Percentiles rank a stretch among this genome's conserved stretches.
These are phyloP conservation scores for Papilio glaucus DNA, from an alignment of 1,140 invertebrate species.

Conservation along the genomic window DNA sequence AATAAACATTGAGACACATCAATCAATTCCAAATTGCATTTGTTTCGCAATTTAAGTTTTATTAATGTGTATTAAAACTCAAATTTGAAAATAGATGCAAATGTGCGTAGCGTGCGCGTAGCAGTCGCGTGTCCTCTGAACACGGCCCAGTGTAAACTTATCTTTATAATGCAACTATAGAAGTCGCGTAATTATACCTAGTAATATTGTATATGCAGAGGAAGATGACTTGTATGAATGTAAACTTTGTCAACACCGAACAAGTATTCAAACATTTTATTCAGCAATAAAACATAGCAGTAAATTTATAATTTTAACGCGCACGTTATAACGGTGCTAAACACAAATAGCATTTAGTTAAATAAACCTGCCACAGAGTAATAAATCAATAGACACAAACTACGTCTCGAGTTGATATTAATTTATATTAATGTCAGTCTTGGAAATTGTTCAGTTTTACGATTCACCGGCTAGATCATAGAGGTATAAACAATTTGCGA, in stretches of 20 bases:
- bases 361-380: constrained; percentile 1
- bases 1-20: no score
- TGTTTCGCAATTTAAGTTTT: no score
- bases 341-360: constrained; percentile 24
- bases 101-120: no score
- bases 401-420: constrained; percentile 14
- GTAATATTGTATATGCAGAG: no score
- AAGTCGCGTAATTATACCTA: no score
- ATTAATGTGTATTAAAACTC: no score
- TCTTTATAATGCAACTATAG: no score
- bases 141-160: no score
- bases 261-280: neutral
- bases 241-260: neutral
- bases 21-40: no score
- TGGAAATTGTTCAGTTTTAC: neutral
- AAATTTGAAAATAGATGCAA: no score
- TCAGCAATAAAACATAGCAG: constrained; percentile 20
- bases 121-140: no score
- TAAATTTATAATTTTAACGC: constrained; percentile 4
- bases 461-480: neutral
- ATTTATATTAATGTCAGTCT: constrained; percentile 19
- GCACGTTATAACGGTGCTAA: constrained; percentile 9
- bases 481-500: neutral
- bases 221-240: neutral
- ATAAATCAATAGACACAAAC: constrained; percentile 28